Evolutionary conservation across 2,888 invertebrate species (phyloP).

Genomic region (Epinotia bilunana): DNA sequence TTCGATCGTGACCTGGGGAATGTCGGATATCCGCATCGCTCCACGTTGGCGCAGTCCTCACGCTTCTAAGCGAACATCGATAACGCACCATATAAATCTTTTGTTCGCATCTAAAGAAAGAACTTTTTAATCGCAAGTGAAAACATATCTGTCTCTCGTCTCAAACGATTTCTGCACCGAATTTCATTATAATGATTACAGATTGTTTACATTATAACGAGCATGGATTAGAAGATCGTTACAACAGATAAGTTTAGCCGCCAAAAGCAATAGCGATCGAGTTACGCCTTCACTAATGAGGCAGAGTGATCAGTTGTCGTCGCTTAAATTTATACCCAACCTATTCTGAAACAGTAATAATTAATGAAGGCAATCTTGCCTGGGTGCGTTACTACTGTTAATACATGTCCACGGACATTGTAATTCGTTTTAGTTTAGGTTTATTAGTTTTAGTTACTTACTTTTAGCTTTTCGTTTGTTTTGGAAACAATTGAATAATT

Average conservation of each 20-base stretch:
- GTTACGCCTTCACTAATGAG: constrained; percentile 24
- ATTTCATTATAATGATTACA: no score
- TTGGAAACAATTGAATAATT: constrained; percentile 9
- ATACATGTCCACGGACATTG: constrained; percentile 28
- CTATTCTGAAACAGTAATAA: constrained; percentile 28
- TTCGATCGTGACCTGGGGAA: background rate
- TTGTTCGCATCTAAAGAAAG: no score
- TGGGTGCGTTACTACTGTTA: constrained; percentile 12
- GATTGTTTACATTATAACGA: no score
- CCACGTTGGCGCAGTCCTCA: no score
- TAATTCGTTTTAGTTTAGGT: constrained; percentile 40
- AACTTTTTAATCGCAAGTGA: no score
- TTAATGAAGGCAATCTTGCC: constrained; percentile 22
- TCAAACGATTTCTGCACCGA: no score
- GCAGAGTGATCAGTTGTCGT: constrained; percentile 21
- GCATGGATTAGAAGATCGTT: no score
- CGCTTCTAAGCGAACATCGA: no score
- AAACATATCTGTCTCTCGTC: no score
- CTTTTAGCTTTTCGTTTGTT: constrained; percentile 20
- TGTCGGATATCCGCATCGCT: background rate
- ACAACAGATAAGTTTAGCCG: no score
- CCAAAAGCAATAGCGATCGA: constrained; percentile 22
- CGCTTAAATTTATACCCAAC: constrained; percentile 19
- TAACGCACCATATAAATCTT: no score
- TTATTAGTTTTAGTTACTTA: constrained; percentile 37